phyloP scores from a whole-genome alignment of 2,113 vertebrate species.

The Brienomyrus brachyistius region DNA sequence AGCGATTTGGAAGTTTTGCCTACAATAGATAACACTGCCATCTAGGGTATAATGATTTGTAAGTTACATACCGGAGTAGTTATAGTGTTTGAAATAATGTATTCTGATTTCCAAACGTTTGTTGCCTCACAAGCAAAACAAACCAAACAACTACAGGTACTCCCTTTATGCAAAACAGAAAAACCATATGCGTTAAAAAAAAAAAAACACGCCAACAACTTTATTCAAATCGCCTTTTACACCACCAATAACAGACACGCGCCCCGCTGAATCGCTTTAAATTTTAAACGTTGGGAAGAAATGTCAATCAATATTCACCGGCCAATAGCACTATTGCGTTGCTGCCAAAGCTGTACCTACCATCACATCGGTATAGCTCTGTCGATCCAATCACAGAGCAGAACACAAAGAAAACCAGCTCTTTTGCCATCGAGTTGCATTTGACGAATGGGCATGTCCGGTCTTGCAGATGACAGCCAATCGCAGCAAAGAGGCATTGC shows the following conservation, averaged over 20 bases:
- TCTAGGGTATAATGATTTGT: background rate
- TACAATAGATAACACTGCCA: background rate
- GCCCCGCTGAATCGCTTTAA: constrained; percentile 8
- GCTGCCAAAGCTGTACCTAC: too few species aligned
- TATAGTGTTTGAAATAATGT: background rate
- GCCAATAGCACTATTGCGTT: background rate
- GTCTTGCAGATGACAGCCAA: constrained; percentile 36
- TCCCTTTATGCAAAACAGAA: background rate
- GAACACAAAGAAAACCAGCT: background rate
- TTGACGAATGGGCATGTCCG: background rate
- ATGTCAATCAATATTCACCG: background rate
- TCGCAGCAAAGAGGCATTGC: constrained; percentile 31
- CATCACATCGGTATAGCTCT: background rate
- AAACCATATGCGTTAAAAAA: background rate
- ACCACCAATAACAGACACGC: background rate
- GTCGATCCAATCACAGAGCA: background rate
- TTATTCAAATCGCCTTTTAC: background rate
- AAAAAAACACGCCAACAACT: background rate
- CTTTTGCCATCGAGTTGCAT: background rate
- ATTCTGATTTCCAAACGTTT: background rate
- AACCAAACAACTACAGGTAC: background rate
- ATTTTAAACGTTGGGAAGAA: background rate
- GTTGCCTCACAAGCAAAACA: background rate
- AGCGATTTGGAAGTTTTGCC: too few species aligned
- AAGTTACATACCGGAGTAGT: background rate